A percentile compares a stretch with the other conserved stretches of the same genome.
Conservation (phyloP, 2,888 invertebrate species). For the Marronus borbonicus region DNA sequence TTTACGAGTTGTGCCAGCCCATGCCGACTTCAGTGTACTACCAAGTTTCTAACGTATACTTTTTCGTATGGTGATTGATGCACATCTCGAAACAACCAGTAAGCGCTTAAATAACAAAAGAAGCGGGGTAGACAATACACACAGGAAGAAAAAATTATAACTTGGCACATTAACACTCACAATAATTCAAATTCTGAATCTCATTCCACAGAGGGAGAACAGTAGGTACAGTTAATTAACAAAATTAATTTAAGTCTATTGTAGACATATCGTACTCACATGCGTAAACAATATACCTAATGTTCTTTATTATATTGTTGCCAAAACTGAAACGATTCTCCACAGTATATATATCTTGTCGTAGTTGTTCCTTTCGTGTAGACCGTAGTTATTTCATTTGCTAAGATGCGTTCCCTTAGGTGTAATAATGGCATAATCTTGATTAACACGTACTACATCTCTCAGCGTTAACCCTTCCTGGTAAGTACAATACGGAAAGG, state of each 20-base stretch:
- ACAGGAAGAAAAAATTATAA: too few relatives aligned
- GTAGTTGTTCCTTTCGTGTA: slow-evolving; percentile 42
- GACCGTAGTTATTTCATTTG: slow-evolving; percentile 54
- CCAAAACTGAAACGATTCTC: slow-evolving; percentile 49
- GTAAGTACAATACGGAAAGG: slow-evolving; percentile 31
- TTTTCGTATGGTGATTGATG: too few relatives aligned
- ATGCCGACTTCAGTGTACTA: too few relatives aligned
- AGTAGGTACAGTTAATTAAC: slow-evolving; percentile 27
- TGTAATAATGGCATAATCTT: slow-evolving; percentile 68
- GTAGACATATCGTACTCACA: slow-evolving; percentile 27
- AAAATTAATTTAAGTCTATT: slow-evolving; percentile 41
- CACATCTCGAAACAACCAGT: too few relatives aligned
- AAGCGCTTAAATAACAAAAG: too few relatives aligned
- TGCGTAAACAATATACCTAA: slow-evolving; percentile 34
- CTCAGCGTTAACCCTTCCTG: slow-evolving; percentile 47
- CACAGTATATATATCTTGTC: slow-evolving; percentile 41
- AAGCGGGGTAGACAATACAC: too few relatives aligned
- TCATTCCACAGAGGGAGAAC: neutral
- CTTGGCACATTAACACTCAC: too few relatives aligned
- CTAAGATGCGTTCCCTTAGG: slow-evolving; percentile 63
- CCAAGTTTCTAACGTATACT: too few relatives aligned
- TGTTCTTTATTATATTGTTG: slow-evolving; percentile 43
- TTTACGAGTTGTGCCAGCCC: too few relatives aligned
- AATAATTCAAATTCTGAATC: neutral
- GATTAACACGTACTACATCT: slow-evolving; percentile 68